Conservation (phyloP, 2,888 invertebrate genomes). For the Polyploca ridens region DNA sequence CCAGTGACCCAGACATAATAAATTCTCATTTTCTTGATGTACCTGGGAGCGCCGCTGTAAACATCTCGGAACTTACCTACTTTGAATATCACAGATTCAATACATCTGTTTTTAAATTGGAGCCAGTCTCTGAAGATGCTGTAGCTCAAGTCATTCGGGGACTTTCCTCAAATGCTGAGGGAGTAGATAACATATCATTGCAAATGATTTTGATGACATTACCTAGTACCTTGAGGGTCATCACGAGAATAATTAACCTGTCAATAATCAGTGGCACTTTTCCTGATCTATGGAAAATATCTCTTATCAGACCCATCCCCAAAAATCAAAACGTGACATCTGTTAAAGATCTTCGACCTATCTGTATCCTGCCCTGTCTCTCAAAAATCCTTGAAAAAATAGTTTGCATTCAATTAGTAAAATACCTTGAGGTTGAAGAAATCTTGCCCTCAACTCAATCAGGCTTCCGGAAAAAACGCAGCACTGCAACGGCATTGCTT, state of each 20-base stretch:
- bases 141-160: neutral
- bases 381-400: conserved; percentile 21
- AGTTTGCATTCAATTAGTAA: conserved; percentile 13
- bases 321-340: conserved; percentile 1
- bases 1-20: neutral
- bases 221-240: neutral
- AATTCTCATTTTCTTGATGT: neutral
- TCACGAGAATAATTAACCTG: neutral
- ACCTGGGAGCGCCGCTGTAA: neutral
- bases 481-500: conserved; percentile 22
- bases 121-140: conserved; percentile 8
- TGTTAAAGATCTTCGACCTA: conserved; percentile 20
- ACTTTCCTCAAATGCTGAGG: neutral
- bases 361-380: conserved; percentile 23
- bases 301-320: conserved; percentile 8
- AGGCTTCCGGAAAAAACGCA: conserved; percentile 21
- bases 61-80: neutral
- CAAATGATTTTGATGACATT: neutral
- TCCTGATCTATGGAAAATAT: conserved; percentile 10
- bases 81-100: neutral
- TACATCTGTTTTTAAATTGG: conserved; percentile 14
- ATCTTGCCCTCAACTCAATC: conserved; percentile 25
- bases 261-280: neutral
- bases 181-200: neutral
- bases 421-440: conserved; percentile 19